Evolutionary conservation across 1,140 invertebrate genomes (phyloP).

Genomic region (Drosophila biarmipes): DNA sequence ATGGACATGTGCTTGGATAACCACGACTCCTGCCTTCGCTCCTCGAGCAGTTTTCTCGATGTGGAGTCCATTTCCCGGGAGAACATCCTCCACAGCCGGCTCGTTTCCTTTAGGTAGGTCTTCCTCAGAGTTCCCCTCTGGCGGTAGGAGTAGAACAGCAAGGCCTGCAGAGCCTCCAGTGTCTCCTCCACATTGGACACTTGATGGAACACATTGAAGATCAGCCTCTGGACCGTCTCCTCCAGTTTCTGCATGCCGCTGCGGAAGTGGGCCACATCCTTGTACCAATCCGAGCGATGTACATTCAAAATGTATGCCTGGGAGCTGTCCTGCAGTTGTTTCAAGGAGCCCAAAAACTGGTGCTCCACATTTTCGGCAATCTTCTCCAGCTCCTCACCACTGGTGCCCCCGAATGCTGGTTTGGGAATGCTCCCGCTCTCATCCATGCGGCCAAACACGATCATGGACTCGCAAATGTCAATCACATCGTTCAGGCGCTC

Average conservation of each 20-base stretch:
- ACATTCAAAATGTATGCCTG: constrained; percentile 89
- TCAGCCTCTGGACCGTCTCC: constrained; percentile 89
- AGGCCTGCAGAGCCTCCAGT: constrained; percentile 88
- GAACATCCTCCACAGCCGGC: constrained; percentile 89
- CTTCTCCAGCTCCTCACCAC: constrained; percentile 89
- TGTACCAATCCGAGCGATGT: constrained; percentile 86
- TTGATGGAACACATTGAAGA: constrained; percentile 88
- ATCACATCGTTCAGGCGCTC: constrained; percentile 93
- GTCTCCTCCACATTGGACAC: constrained; percentile 90
- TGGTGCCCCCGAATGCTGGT: constrained; percentile 88
- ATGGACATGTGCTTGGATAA: constrained; percentile 89
- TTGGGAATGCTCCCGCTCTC: constrained; percentile 87
- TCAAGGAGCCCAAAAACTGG: constrained; percentile 89
- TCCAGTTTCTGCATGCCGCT: constrained; percentile 88
- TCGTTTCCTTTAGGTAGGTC: constrained; percentile 88
- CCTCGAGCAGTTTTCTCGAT: constrained; percentile 88
- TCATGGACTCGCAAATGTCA: constrained; percentile 88
- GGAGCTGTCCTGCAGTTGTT: constrained; percentile 86
- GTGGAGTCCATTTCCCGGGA: constrained; percentile 90
- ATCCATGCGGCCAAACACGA: constrained; percentile 87
- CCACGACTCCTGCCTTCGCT: constrained; percentile 87
- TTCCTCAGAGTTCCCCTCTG: constrained; percentile 86
- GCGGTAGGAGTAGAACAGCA: constrained; percentile 89
- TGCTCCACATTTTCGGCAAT: constrained; percentile 90
- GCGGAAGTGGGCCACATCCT: constrained; percentile 40